These are phyloP conservation scores for Coendou prehensilis DNA, from an alignment of 2,797 vertebrate species.

Conservation along the genomic window DNA sequence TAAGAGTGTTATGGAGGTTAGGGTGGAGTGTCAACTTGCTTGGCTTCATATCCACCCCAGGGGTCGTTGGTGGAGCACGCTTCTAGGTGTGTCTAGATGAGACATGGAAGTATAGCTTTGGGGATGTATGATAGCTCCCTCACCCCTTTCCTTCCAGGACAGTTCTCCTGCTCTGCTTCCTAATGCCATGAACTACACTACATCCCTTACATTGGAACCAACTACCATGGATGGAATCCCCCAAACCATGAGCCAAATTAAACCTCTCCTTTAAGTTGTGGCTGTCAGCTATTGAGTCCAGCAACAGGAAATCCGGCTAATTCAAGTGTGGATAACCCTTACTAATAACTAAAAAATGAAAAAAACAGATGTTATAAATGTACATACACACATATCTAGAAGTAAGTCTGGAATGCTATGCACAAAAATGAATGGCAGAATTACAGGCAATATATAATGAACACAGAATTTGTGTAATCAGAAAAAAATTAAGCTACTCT, in stretches of 20 bases:
- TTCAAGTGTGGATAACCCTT: neutral
- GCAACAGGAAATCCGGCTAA: neutral
- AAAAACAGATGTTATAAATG: neutral
- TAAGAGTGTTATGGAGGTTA: neutral
- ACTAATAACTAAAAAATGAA: neutral
- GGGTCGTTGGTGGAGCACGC: neutral
- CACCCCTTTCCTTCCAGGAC: neutral
- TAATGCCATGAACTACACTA: neutral
- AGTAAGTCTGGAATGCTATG: slow-evolving; percentile 11
- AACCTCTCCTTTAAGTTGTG: neutral
- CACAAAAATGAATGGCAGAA: slow-evolving; percentile 32
- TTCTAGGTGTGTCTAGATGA: neutral
- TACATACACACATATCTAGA: neutral
- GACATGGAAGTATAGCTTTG: neutral
- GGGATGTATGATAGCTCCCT: neutral
- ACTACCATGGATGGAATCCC: neutral
- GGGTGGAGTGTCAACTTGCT: neutral
- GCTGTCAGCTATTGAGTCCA: neutral
- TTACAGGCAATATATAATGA: slow-evolving; percentile 34
- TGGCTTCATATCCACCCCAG: neutral
- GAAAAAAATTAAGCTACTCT: slow-evolving; percentile 59
- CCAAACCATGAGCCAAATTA: neutral
- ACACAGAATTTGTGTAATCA: slow-evolving; percentile 38
- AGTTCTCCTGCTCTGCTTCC: neutral
- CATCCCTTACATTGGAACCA: neutral